Evolutionary conservation across 2,113 vertebrate genomes (phyloP).

Genomic region (Oreocharis arfaki): DNA sequence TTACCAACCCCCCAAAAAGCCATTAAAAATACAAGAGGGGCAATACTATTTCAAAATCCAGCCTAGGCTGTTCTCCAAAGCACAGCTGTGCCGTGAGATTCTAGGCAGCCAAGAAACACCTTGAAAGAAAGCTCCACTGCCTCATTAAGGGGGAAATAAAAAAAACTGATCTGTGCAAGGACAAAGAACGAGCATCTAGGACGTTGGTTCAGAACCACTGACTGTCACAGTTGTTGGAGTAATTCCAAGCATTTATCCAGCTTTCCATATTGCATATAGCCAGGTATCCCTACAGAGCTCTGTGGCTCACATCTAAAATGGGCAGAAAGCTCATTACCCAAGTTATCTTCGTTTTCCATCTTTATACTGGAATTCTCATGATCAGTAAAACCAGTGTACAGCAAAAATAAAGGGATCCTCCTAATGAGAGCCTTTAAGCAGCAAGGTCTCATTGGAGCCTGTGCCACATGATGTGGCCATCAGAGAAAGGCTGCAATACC

Average conservation of each 20-base stretch:
- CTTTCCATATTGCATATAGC: not conserved
- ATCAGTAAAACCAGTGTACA: not conserved
- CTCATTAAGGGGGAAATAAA: not conserved
- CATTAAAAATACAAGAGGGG: not conserved
- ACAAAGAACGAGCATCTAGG: not conserved
- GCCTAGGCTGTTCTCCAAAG: not conserved
- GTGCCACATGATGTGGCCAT: rapidly evolving
- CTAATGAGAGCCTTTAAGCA: not conserved
- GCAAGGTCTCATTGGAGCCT: rapidly evolving
- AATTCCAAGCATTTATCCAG: not conserved
- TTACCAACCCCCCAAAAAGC: not conserved
- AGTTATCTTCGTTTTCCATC: not conserved
- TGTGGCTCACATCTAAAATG: not conserved
- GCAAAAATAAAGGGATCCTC: not conserved
- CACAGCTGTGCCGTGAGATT: not conserved
- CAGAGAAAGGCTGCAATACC: not conserved
- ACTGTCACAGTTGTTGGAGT: not conserved
- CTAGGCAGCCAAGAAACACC: not conserved
- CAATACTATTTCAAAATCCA: not conserved
- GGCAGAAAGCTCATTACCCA: not conserved
- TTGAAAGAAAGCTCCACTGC: not conserved
- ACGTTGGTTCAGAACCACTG: not conserved
- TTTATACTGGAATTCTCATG: not conserved
- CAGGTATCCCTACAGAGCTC: not conserved
- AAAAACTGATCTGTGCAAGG: not conserved